These are phyloP conservation scores for Sinocyclocheilus anshuiensis DNA, from an alignment of 2,113 vertebrate species.

Conservation along the genomic window DNA sequence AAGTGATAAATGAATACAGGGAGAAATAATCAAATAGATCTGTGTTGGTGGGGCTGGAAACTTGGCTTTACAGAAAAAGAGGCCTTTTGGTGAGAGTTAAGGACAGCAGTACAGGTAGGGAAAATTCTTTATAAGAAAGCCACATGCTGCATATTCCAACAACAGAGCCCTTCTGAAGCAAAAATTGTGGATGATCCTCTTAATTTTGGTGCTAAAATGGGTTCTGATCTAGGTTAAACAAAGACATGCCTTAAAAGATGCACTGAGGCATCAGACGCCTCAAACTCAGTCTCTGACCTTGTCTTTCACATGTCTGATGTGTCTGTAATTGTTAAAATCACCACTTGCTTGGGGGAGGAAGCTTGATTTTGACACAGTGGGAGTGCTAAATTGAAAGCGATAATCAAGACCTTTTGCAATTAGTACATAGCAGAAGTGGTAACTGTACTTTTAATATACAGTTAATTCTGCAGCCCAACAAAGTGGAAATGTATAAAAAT, in stretches of 20 bases:
- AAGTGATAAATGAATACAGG: constrained; percentile 44
- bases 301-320: not conserved
- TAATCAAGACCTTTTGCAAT: constrained; percentile 20
- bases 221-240: not conserved
- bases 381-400: not conserved
- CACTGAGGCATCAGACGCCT: not conserved
- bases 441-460: not conserved
- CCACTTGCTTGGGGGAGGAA: not conserved
- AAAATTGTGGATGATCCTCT: not conserved
- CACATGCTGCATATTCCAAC: not conserved
- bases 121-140: not conserved
- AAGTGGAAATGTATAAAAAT: not conserved
- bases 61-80: not conserved
- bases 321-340: constrained; percentile 13
- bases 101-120: too few relatives aligned
- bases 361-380: constrained; percentile 22
- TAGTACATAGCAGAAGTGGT: not conserved
- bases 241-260: not conserved
- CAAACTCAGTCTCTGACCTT: constrained; percentile 8
- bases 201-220: not conserved
- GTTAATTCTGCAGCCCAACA: not conserved
- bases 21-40: constrained; percentile 25
- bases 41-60: not conserved
- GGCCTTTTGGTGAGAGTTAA: too few relatives aligned
- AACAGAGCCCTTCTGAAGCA: not conserved